These are phyloP conservation scores for Hermodice carunculata DNA, from an alignment of 2,888 invertebrate genomes.

Conservation along the genomic window DNA sequence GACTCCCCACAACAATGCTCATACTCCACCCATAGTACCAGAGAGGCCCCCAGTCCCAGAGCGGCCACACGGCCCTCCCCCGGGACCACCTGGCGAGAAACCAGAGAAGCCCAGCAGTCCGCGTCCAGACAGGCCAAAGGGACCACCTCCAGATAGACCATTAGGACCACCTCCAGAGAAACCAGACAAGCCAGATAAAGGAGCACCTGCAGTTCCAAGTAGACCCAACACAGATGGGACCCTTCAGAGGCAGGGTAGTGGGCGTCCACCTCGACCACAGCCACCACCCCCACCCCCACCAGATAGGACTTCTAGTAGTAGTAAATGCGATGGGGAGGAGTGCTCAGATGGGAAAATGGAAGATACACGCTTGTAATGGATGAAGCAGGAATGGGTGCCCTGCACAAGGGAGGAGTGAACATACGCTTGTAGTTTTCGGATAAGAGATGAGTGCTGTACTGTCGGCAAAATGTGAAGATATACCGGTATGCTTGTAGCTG, in stretches of 20 bases:
- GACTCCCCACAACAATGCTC: too few species aligned
- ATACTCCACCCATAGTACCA: too few species aligned
- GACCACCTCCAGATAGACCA: constrained; percentile 10
- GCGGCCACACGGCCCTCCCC: constrained; percentile 11
- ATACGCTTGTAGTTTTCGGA: too few species aligned
- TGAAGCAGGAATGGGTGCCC: too few species aligned
- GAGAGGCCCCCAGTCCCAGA: constrained; percentile 3
- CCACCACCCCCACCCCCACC: constrained; percentile 20
- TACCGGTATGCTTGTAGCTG: too few species aligned
- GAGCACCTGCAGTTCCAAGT: not conserved
- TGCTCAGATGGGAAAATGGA: too few species aligned
- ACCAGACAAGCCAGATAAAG: constrained; percentile 15
- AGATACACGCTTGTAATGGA: too few species aligned
- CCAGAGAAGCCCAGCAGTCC: constrained; percentile 14
- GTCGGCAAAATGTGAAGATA: too few species aligned
- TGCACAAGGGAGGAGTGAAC: too few species aligned
- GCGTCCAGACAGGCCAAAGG: not conserved
- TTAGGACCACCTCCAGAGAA: constrained; percentile 11
- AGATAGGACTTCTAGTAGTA: too few species aligned
- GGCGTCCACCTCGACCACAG: constrained; percentile 12
- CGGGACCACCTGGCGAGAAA: constrained; percentile 8
- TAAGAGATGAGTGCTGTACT: too few species aligned
- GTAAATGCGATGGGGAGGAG: too few species aligned
- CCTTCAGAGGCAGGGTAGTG: not conserved
- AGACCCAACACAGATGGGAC: not conserved